Evolutionary conservation across 1,140 invertebrate genomes (phyloP).

Genomic region (Metopolophium dirhodum): DNA sequence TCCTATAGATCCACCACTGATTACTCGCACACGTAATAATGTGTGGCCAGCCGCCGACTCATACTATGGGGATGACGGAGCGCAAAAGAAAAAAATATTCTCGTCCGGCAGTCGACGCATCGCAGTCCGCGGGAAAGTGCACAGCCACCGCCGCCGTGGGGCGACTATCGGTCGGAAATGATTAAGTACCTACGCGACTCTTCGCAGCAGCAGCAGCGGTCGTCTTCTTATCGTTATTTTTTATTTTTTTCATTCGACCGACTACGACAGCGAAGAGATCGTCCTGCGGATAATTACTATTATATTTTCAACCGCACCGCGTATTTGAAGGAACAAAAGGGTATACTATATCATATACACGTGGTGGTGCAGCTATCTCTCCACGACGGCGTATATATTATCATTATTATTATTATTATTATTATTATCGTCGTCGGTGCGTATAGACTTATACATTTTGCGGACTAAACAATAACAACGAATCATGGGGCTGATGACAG

Average conservation of each 20-base stretch:
- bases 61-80: not conserved
- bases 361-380: not conserved
- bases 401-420: not conserved
- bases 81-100: not conserved
- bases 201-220: not conserved
- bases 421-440: not conserved
- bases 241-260: not conserved
- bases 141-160: too few species aligned
- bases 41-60: not conserved
- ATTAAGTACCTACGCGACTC: not conserved
- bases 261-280: not conserved
- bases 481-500: not conserved
- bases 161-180: not conserved
- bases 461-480: not conserved
- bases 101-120: not conserved
- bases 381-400: not conserved
- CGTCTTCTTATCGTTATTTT: not conserved
- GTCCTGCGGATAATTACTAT: slow-evolving; percentile 6
- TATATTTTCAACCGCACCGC: not conserved
- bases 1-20: too few species aligned
- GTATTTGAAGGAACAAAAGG: slow-evolving; percentile 26
- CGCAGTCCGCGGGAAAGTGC: not conserved
- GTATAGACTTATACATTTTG: not conserved
- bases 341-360: not conserved
- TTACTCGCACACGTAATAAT: not conserved